A percentile compares a stretch with the other conserved stretches of the same genome.
These are phyloP conservation scores for Ennomos erosarius DNA, from an alignment of 2,888 invertebrate species.

Conservation along the genomic window DNA sequence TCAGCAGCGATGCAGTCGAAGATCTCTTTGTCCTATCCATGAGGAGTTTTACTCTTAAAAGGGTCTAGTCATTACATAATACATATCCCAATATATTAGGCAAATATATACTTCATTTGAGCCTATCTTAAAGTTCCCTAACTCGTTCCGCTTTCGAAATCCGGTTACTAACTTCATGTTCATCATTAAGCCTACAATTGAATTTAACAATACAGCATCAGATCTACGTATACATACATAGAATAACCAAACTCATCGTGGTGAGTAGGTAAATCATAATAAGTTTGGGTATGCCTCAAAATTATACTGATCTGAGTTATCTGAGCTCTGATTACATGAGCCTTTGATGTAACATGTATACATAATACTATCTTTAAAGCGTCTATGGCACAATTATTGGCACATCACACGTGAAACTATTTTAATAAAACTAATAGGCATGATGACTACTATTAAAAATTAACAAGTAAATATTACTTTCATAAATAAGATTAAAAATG, in stretches of 20 bases:
- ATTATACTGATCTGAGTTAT: background rate
- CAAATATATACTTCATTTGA: slow-evolving; percentile 16
- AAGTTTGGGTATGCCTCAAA: slow-evolving; percentile 5
- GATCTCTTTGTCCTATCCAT: too few relatives aligned
- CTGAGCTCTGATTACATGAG: background rate
- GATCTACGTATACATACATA: slow-evolving; percentile 10
- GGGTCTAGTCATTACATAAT: slow-evolving; percentile 9
- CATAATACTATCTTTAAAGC: too few relatives aligned
- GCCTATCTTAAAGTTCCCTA: slow-evolving; percentile 12
- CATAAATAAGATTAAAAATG: too few relatives aligned
- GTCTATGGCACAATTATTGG: too few relatives aligned
- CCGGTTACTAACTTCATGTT: slow-evolving; percentile 23
- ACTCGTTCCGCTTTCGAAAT: slow-evolving; percentile 20
- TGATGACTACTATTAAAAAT: too few relatives aligned
- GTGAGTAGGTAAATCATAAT: background rate
- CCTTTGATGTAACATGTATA: background rate
- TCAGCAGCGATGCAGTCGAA: too few relatives aligned
- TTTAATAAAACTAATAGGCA: too few relatives aligned
- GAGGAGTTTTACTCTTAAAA: too few relatives aligned
- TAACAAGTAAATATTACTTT: too few relatives aligned
- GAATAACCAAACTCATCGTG: slow-evolving; percentile 12
- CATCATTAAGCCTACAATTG: slow-evolving; percentile 25
- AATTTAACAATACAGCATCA: slow-evolving; percentile 20
- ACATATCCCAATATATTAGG: slow-evolving; percentile 13
- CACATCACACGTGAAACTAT: too few relatives aligned